Conservation (phyloP, 2,797 vertebrate species). For the Ispidina lecontei region DNA sequence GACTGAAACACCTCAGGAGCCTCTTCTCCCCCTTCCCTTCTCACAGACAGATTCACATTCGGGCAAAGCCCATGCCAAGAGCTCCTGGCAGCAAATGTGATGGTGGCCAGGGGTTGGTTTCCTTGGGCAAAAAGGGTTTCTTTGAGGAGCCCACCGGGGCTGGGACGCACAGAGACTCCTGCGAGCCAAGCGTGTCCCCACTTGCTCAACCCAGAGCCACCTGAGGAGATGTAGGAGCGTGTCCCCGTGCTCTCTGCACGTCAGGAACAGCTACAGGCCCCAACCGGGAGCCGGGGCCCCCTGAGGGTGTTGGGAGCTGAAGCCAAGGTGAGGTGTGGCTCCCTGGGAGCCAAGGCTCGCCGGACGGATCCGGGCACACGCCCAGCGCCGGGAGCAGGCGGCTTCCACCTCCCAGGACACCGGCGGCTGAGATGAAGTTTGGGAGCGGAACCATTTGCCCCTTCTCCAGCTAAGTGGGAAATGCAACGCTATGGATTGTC, state of each 20-base stretch:
- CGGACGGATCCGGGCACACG: neutral
- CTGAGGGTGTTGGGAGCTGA: neutral
- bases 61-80: neutral
- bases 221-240: conserved; percentile 9
- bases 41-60: neutral
- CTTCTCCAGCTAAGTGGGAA: accelerated
- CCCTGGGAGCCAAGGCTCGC: conserved; percentile 30
- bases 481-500: accelerated
- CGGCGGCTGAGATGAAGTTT: accelerated
- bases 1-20: accelerated
- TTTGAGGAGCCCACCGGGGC: accelerated
- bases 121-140: neutral
- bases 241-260: conserved; percentile 13
- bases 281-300: conserved; percentile 9
- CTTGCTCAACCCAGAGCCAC: neutral
- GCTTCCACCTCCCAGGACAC: conserved; percentile 24
- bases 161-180: accelerated
- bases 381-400: neutral
- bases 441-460: accelerated
- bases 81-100: accelerated
- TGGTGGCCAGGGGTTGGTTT: neutral
- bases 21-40: neutral
- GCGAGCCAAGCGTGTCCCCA: neutral
- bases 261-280: conserved; percentile 48
- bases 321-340: conserved; percentile 53